Evolutionary conservation across 1,140 invertebrate genomes (phyloP).

Genomic region (Pseudachorutes palmiensis): DNA sequence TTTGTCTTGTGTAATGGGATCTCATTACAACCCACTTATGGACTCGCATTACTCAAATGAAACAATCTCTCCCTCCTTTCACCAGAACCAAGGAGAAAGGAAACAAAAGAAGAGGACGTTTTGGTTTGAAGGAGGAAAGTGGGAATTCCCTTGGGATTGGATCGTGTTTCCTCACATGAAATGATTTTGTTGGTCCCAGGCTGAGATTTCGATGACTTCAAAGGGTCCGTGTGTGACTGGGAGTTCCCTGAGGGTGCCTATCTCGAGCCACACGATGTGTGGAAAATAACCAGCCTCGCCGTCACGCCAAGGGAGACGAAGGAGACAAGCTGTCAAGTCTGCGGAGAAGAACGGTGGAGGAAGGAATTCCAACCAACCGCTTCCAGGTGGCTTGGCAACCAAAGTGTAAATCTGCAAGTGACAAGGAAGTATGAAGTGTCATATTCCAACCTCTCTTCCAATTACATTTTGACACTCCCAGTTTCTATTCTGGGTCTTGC

Average conservation of each 20-base stretch:
- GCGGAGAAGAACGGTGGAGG: constrained; percentile 43
- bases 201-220: constrained; percentile 58
- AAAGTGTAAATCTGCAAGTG: constrained; percentile 33
- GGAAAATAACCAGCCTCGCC: constrained; percentile 47
- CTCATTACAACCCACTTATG: no score
- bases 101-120: no score
- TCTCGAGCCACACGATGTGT: constrained; percentile 42
- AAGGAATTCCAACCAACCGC: constrained; percentile 34
- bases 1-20: no score
- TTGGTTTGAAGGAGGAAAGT: no score
- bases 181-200: constrained; percentile 56
- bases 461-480: constrained; percentile 58
- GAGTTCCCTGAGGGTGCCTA: constrained; percentile 25
- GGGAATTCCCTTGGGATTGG: no score
- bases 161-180: constrained; percentile 54
- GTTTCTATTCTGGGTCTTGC: constrained; percentile 41
- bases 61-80: no score
- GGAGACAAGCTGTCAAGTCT: constrained; percentile 47
- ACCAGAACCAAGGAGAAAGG: no score
- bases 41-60: no score
- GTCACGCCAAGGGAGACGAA: constrained; percentile 51
- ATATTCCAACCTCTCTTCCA: constrained; percentile 19
- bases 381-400: constrained; percentile 16
- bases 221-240: constrained; percentile 57
- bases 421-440: no score